Percentiles rank a stretch among this genome's conserved stretches.
phyloP scores from a whole-genome alignment of 2,888 invertebrate species.

The Bellardia bayeri region DNA sequence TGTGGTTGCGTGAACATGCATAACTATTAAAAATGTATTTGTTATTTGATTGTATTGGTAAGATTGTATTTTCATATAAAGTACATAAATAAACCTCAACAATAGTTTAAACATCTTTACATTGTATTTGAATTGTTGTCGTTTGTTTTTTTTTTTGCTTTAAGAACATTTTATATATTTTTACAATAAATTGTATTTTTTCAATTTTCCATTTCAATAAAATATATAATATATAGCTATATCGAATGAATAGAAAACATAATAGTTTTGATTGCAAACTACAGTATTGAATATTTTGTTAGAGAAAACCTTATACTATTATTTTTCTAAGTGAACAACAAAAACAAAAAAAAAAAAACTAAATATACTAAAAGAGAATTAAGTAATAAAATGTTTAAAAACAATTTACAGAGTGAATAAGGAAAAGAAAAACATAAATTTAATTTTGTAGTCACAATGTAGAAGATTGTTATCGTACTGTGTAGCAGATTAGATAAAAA shows the following conservation, averaged over 20 bases:
- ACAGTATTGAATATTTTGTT: constrained; percentile 4
- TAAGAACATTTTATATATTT: constrained; percentile 2
- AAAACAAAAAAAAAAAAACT: no score
- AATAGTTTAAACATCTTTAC: constrained; percentile 30
- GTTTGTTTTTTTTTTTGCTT: background rate
- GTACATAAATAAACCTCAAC: constrained; percentile 27
- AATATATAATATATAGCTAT: background rate
- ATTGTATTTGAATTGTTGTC: background rate
- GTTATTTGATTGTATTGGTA: constrained; percentile 2
- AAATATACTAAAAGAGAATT: background rate
- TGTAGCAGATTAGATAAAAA: constrained; percentile 8
- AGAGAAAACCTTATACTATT: constrained; percentile 1
- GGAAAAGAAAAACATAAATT: background rate
- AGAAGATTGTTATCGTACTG: background rate
- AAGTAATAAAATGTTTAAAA: constrained; percentile 34
- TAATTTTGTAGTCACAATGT: constrained; percentile 1
- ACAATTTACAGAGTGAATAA: background rate
- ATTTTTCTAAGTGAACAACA: background rate
- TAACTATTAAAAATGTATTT: constrained; percentile 3
- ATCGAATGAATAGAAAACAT: background rate
- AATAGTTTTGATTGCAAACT: constrained; percentile 27
- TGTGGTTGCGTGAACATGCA: background rate
- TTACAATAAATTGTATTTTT: constrained; percentile 39
- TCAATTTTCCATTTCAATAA: constrained; percentile 29
- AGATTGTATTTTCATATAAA: constrained; percentile 14